A percentile compares a stretch with the other conserved stretches of the same genome.
Evolutionary conservation across 2,888 invertebrate species (phyloP).

Genomic region (Bellardia pandia): DNA sequence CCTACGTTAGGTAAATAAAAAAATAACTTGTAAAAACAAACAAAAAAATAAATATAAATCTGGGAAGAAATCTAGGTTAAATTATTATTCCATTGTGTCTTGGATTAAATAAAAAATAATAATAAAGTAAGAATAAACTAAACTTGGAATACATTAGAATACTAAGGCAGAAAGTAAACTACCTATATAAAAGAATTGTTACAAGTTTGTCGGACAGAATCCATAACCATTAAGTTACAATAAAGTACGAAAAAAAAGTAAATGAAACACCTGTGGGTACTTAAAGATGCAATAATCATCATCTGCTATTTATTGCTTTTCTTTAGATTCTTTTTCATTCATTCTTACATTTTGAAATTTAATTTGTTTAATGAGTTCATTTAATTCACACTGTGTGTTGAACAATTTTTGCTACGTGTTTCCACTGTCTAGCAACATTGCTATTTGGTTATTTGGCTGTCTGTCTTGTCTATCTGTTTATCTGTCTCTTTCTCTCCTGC

Average conservation of each 20-base stretch:
- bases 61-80: constrained; percentile 39
- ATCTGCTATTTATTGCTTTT: neutral
- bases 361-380: constrained; percentile 61
- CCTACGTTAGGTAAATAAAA: neutral
- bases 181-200: neutral
- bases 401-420: neutral
- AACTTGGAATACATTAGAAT: constrained; percentile 10
- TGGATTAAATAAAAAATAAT: neutral
- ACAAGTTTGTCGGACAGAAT: neutral
- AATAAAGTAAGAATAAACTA: neutral
- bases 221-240: constrained; percentile 25
- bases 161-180: neutral
- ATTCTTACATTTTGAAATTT: constrained; percentile 25
- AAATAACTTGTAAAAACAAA: neutral
- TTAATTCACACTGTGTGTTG: constrained; percentile 23
- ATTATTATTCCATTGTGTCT: neutral
- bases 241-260: neutral
- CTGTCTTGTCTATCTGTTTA: neutral
- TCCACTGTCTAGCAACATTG: neutral
- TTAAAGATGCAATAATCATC: constrained; percentile 12
- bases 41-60: constrained; percentile 1
- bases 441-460: neutral
- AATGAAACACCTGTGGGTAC: constrained; percentile 13
- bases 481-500: neutral
- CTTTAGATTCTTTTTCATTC: neutral